Evolutionary conservation across 2,888 invertebrate species (phyloP), one percentile per base, ranked within the genome.

Genomic region (Busseola fusca): DNA sequence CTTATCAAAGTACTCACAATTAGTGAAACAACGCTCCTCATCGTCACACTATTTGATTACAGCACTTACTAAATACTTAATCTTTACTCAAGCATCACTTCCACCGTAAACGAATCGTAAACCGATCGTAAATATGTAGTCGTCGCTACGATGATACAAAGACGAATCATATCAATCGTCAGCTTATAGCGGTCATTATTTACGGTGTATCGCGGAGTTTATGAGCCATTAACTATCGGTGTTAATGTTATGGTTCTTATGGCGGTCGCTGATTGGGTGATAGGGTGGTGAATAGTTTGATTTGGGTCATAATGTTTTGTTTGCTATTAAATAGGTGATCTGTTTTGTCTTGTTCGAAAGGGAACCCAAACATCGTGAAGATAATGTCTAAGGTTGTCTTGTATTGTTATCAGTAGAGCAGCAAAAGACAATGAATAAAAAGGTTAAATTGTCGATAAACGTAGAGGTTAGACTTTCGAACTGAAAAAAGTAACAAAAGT

Each of bases 101-200:
- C 25, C 58, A 37, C 25, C 63, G 74, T 78, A 64, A 78, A 21
- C 30, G 45, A 25, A 59, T 76, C 67, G 67, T 78, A 74, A 78
- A 62, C 34, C 1, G 52, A 57, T 78, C 68, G 65, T 80, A 66
- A 72, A 64, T 57, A 40, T 52, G n/a, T 48, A n/a, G 56, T 45
- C 34, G 59, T 64, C 52, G 30, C 18, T 1, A 63, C 48, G 16
- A 58, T 52, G 66, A 59, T 54, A 80, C 64, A 21, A 48, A 77
- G 42, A 59, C 64, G 65, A 50, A 73, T 62, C 69, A 58, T 73
- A 67, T 77, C 77, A 77, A 77, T 80, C 64, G 58, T n/a, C 58
- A 56, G 57, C 18, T 64, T 60, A 66, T 42, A 18, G 16, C 45
- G n/a, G 57, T 25, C 4, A 69, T 78, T 75, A 68, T 64, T 66